Base-by-base conservation (phyloP, 2,888 invertebrate species). In the Caenorhabditis sinica region DNA sequence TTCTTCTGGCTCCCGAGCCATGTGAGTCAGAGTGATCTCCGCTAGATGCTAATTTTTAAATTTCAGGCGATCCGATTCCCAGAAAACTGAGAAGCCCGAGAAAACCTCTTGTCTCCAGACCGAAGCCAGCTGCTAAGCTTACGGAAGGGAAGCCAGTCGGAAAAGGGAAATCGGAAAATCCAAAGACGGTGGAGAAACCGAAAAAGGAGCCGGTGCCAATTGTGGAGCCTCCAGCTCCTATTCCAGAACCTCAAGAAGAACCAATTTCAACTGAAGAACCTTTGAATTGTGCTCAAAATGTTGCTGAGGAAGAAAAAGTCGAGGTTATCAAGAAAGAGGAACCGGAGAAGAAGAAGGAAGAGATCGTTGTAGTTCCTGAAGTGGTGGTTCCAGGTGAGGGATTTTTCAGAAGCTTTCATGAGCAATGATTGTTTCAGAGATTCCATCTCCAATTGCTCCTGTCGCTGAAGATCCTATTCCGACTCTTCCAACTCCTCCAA, bases 1-100 rank as follows among this genome's bases (percentile, higher is more conserved):
- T 79, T 15, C 45, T 79, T 25, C 58, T 79, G 5, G 61, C 71
- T 28, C 25, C 79, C 1, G 79, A 72, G 20, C 43, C 53, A 28
- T 30, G 65, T 72, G 6, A 45, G 28, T 36, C 4, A 5, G 13
- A 11, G n/a, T n/a, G n/a, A n/a, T 15, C 6, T 53, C n/a, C 13
- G 5, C 23, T 45, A 17, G 23, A 53, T 17, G 11, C 11, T n/a
- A 3, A 49, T 43, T 11, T 23, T 2, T 43, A 15, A 25, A 17
- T 28, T 40, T 43, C 58, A 72, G 72, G n/a, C 17, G 33, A 49
- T 30, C 65, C 33, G 8, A 25, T 28, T 28, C 33, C 33, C 17
- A 33, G 36, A 20, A 63, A 68, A 17, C 33, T 20, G 17, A 68
- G 53, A 68, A 68, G 68, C 30, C 53, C 51, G 20, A 68, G 25